phyloP scores from a whole-genome alignment of 2,797 vertebrate genomes.

The Propithecus perrieri region DNA sequence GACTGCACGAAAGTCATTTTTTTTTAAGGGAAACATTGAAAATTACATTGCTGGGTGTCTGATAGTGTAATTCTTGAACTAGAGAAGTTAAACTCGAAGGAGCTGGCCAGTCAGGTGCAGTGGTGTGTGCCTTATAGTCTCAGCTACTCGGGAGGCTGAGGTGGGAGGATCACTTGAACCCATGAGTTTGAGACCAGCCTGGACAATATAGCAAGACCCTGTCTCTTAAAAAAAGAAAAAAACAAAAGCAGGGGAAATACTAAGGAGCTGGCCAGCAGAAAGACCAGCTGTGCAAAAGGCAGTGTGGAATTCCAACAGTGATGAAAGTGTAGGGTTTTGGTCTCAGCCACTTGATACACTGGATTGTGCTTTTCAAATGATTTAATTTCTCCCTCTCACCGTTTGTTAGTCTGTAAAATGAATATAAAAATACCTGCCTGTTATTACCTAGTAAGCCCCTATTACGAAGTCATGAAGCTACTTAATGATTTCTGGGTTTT shows the following conservation, averaged over 20 bases:
- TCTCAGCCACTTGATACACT: background rate
- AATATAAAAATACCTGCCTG: background rate
- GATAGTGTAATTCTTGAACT: background rate
- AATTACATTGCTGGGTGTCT: background rate
- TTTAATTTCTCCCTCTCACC: background rate
- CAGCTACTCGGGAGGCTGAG: background rate
- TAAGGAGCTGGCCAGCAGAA: background rate
- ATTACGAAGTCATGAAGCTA: background rate
- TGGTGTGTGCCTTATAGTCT: background rate
- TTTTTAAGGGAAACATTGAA: background rate
- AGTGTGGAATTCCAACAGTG: background rate
- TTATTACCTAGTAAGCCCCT: background rate
- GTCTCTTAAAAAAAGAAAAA: background rate
- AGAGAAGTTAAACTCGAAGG: background rate
- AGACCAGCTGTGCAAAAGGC: background rate
- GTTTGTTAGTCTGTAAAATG: constrained; percentile 7
- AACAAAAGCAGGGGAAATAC: background rate
- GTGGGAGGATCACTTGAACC: background rate
- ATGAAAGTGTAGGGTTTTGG: background rate
- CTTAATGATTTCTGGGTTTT: background rate
- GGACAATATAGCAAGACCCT: background rate
- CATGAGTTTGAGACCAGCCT: background rate
- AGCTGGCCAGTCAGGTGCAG: background rate
- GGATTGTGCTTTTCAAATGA: background rate
- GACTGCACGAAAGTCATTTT: background rate